These are phyloP conservation scores for Iguana delicatissima DNA, from an alignment of 2,797 vertebrate species.

Conservation along the genomic window DNA sequence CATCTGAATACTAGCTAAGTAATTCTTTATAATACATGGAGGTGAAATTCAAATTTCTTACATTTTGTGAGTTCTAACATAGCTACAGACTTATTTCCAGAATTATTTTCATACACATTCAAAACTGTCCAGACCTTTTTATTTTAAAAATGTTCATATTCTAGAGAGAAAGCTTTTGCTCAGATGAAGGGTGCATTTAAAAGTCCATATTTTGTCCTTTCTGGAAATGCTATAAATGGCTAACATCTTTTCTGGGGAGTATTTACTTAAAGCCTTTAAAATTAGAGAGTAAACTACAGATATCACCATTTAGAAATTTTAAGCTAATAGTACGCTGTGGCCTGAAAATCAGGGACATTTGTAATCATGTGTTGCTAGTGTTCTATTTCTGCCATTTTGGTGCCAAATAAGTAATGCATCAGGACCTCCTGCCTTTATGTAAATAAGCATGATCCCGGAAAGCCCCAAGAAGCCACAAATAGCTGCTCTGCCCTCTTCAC, in stretches of 20 bases:
- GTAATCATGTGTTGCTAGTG: background rate
- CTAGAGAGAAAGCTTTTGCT: background rate
- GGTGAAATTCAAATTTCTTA: background rate
- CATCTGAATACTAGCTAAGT: no score
- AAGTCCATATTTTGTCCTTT: background rate
- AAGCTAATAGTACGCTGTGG: background rate
- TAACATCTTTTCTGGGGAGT: background rate
- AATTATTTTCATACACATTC: no score
- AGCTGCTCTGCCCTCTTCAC: no score
- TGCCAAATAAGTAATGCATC: background rate
- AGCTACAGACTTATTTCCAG: no score
- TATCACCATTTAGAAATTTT: background rate
- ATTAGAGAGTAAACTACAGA: background rate
- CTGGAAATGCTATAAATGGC: background rate
- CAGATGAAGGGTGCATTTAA: background rate
- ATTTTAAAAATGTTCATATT: no score
- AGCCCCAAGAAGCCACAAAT: no score
- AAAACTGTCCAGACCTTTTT: no score
- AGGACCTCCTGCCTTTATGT: background rate
- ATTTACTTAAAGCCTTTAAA: no score
- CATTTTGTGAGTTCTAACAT: background rate
- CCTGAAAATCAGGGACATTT: background rate
- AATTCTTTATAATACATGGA: background rate
- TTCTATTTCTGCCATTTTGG: background rate
- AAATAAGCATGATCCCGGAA: background rate